These are phyloP conservation scores for Porites rus DNA, from an alignment of 92 coral and sea anemone species.

Conservation along the genomic window DNA sequence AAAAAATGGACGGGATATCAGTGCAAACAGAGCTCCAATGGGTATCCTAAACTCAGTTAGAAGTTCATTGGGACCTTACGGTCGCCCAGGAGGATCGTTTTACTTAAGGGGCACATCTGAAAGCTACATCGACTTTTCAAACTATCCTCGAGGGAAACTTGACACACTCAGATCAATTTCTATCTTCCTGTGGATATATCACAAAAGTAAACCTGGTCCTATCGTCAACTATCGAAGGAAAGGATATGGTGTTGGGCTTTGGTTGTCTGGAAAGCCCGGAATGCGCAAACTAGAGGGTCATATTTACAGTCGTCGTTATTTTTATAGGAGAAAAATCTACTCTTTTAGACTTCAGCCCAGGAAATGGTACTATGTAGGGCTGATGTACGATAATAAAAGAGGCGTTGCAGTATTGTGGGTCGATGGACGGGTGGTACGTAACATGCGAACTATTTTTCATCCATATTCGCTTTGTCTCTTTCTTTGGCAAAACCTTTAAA, in stretches of 20 bases:
- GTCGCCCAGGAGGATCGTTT: slow-evolving; percentile 73
- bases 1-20: slow-evolving; percentile 73
- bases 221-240: slow-evolving; percentile 73
- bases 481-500: too few species aligned
- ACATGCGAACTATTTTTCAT: neutral
- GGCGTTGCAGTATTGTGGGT: slow-evolving; percentile 73
- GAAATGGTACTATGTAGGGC: slow-evolving; percentile 76
- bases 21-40: slow-evolving; percentile 68
- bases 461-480: too few species aligned
- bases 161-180: slow-evolving; percentile 74
- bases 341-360: slow-evolving; percentile 20
- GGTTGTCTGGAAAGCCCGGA: slow-evolving; percentile 57
- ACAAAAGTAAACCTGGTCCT: slow-evolving; percentile 67
- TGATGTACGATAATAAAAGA: slow-evolving; percentile 73
- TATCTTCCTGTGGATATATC: slow-evolving; percentile 75
- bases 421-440: slow-evolving; percentile 63
- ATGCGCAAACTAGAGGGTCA: slow-evolving; percentile 56
- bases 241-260: slow-evolving; percentile 81
- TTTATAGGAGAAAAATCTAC: slow-evolving; percentile 53
- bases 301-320: slow-evolving; percentile 66
- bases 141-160: slow-evolving; percentile 70
- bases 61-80: slow-evolving; percentile 66
- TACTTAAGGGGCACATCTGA: slow-evolving; percentile 47
- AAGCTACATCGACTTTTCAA: slow-evolving; percentile 80
- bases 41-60: slow-evolving; percentile 38